Base-by-base conservation (phyloP, 2,888 invertebrate species). In the Cerastis rubricosa region DNA sequence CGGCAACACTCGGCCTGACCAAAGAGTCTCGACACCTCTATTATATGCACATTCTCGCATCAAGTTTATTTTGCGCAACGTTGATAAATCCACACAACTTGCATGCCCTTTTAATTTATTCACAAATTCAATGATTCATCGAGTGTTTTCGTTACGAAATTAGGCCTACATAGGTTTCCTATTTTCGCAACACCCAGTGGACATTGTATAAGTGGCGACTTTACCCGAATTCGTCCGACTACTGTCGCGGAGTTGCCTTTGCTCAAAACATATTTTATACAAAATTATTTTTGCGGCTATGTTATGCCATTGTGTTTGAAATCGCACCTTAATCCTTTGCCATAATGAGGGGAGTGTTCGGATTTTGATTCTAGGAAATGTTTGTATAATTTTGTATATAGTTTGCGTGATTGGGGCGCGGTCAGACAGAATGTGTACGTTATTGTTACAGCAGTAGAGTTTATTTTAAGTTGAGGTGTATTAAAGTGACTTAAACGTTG, bases 131-230 rank as follows among this genome's bases (percentile, higher is more conserved):
- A 80, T 89, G 88, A 89, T 88, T 89, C 87, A 89, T 84, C 74
- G 81, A 82, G 79, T 75, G 77, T 76, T 80, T 83, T 64, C 76
- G 69, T 84, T 85, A 80, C 84, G 76, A 88, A 88, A 88, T 85
- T 81, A 85, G 83, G 84, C 85, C 78, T 77, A 81, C 83, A 83
- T 84, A 81, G 78, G 75, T 87, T 89, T 89, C 85, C 89, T 89
- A 89, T 89, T 89, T 89, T 87, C 88, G 87, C 87, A 89, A 89
- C 76, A 68, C 64, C 57, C 84, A 67, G 63, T 87, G 71, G 76
- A 81, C 85, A 87, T 85, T 86, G 88, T 86, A 81, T 76, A 83
- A 81, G 83, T 83, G 73, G 74, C 79, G 76, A 86, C 75, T 87
- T 83, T 88, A 85, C 82, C 86, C 86, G 85, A 86, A 88, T 86